These are phyloP conservation scores for Rachycentron canadum DNA, from an alignment of 2,797 vertebrate species.

Conservation along the genomic window DNA sequence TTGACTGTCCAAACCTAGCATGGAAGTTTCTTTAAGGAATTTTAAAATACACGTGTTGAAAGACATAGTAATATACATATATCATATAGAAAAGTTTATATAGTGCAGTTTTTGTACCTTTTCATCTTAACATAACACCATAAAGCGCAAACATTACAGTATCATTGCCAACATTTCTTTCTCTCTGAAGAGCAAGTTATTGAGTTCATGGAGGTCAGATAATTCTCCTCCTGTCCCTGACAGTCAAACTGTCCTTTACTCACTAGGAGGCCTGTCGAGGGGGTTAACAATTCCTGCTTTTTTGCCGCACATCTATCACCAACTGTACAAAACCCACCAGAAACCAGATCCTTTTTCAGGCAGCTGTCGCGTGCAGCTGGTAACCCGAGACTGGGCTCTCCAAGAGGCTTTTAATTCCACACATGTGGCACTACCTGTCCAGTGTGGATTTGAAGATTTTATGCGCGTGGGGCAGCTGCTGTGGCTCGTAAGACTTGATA, in stretches of 20 bases:
- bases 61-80: neutral
- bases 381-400: constrained; percentile 73
- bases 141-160: constrained; percentile 9
- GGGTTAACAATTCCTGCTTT: constrained; percentile 73
- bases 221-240: constrained; percentile 80
- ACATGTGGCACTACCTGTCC: constrained; percentile 89
- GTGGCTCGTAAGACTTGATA: constrained; percentile 58
- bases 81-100: neutral
- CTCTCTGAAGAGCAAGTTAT: constrained; percentile 24
- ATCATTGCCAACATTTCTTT: constrained; percentile 3
- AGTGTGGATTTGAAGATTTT: constrained; percentile 82
- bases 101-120: neutral
- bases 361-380: constrained; percentile 89
- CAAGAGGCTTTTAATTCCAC: constrained; percentile 79
- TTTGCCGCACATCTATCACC: constrained; percentile 81
- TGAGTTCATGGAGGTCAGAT: constrained; percentile 67
- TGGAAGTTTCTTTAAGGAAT: neutral
- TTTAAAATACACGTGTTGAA: neutral
- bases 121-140: neutral
- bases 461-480: constrained; percentile 83
- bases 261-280: constrained; percentile 54
- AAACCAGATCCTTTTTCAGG: constrained; percentile 81
- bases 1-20: neutral
- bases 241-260: constrained; percentile 75
- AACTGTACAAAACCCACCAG: constrained; percentile 82